Base-by-base conservation (phyloP, 1,140 invertebrate genomes). In the Dendroctonus ponderosae region DNA sequence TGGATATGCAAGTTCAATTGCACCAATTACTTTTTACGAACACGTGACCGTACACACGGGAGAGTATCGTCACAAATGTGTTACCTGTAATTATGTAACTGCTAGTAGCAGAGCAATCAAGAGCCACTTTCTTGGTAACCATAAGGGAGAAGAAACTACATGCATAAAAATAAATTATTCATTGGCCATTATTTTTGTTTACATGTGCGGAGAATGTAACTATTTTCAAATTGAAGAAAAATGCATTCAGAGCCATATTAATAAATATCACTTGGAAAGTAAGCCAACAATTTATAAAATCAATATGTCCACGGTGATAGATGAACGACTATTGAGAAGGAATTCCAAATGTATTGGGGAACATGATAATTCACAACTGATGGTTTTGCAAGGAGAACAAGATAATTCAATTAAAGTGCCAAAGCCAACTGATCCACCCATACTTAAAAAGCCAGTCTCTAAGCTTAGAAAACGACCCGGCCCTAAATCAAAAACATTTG, bases 41-140 rank as follows among this genome's bases (percentile, higher is more conserved):
- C 89, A 91, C 70, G 82, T 88, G 11, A 85, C 84, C n/a, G 81
- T 78, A 52, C 89, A 91, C 64, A 91, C 89, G 0, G 89, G 89
- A 0, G 89, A 91, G 76, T 90, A 87, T 73, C 81, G 86, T 56
- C 84, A 84, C 64, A 71, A 74, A 4, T 90, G 89, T 77, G 79
- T 78, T 6, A 75, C 80, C 42, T 90, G 89, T 70, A 67, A 74
- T 11, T 85, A 81, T 66, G 76, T 76, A 56, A 77, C 79, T 5
- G 74, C 78, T 7, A 76, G 78, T 2, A 78, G 76, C 53, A 77
- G 79, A 7, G 78, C 80, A 1, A 75, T 86, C 43, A 78, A 76
- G 11, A 72, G 77, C 3, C 85, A 87, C 67, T 66, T 67, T 52
- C 7, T 15, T 0, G 58, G 60, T n/a, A 38, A 48, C 14, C 74